These are phyloP conservation scores for Polyergus mexicanus DNA, from an alignment of 1,140 invertebrate genomes.

Conservation along the genomic window DNA sequence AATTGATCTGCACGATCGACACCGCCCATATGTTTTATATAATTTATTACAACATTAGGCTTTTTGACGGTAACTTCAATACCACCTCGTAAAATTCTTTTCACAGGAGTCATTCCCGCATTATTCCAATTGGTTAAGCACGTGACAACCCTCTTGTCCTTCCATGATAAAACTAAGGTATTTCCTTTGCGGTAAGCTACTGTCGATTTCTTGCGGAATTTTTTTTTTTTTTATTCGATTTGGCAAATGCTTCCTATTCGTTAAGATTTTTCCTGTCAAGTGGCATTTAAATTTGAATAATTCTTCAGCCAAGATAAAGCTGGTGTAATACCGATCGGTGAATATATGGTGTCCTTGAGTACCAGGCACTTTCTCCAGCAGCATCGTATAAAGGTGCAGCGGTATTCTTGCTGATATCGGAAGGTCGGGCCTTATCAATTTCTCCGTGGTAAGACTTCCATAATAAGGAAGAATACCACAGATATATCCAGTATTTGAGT, in stretches of 20 bases:
- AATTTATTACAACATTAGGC: conserved; percentile 59
- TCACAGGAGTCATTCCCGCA: conserved; percentile 44
- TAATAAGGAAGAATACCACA: conserved; percentile 55
- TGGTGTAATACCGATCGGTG: conserved; percentile 62
- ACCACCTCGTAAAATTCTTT: conserved; percentile 46
- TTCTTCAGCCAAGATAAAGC: conserved; percentile 62
- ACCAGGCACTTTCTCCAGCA: conserved; percentile 45
- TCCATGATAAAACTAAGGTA: conserved; percentile 31
- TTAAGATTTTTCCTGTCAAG: conserved; percentile 64
- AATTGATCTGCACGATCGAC: conserved; percentile 56
- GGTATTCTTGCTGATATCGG: conserved; percentile 32
- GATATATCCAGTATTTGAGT: conserved; percentile 54
- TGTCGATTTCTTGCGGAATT: conserved; percentile 39
- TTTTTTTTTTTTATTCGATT: conserved; percentile 51
- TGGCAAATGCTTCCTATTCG: conserved; percentile 63
- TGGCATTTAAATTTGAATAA: conserved; percentile 68
- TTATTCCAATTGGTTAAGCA: conserved; percentile 41
- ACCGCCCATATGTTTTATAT: conserved; percentile 62
- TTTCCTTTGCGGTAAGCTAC: conserved; percentile 28
- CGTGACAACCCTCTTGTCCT: conserved; percentile 27
- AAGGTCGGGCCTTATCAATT: conserved; percentile 54
- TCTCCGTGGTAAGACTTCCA: conserved; percentile 47
- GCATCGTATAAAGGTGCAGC: conserved; percentile 33
- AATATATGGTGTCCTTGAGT: conserved; percentile 40
- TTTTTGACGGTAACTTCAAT: conserved; percentile 51